Conservation (phyloP, 2,797 vertebrate genomes). For the Galagoides demidoff region DNA sequence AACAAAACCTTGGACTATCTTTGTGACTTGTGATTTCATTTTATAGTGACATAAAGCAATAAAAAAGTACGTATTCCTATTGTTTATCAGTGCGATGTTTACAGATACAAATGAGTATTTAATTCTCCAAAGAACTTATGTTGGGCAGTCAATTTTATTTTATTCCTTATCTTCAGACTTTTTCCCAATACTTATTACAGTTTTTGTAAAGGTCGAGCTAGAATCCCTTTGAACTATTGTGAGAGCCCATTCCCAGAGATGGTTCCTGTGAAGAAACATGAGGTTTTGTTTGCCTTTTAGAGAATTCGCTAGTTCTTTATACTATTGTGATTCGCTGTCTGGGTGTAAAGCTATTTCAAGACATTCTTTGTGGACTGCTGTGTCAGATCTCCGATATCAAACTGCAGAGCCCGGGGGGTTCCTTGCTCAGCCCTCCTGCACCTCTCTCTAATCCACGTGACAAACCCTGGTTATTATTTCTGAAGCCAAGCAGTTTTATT, state of each 20-base stretch:
- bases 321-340: constrained; percentile 78
- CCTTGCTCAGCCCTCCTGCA: constrained; percentile 58
- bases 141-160: constrained; percentile 66
- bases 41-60: constrained; percentile 34
- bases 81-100: constrained; percentile 27
- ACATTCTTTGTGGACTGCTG: constrained; percentile 78
- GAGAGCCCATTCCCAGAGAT: constrained; percentile 54
- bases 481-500: constrained; percentile 60
- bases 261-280: constrained; percentile 81
- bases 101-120: constrained; percentile 55
- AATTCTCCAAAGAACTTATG: constrained; percentile 54
- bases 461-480: constrained; percentile 70
- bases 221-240: constrained; percentile 81
- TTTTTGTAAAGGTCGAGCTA: constrained; percentile 77
- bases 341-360: constrained; percentile 82
- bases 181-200: constrained; percentile 66
- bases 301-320: constrained; percentile 78
- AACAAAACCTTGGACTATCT: not conserved
- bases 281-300: constrained; percentile 82
- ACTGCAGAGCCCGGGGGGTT: constrained; percentile 58
- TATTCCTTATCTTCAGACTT: constrained; percentile 61
- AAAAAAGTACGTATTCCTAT: not conserved
- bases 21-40: not conserved
- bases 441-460: constrained; percentile 54
- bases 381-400: constrained; percentile 78